Evolutionary conservation across 2,888 invertebrate species (phyloP).

Genomic region (Scrobipalpa atriplicella): DNA sequence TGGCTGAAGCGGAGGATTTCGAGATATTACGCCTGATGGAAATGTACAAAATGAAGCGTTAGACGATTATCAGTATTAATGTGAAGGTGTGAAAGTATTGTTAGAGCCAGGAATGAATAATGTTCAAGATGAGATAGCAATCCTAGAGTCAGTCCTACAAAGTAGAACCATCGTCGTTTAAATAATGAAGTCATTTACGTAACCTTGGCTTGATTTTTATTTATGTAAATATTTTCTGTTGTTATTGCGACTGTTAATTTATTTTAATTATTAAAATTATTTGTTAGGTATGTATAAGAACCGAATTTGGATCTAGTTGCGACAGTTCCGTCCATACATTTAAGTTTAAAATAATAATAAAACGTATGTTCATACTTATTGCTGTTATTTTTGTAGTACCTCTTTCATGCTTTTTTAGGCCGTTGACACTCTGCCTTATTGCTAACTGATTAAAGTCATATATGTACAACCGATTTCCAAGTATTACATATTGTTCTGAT

Average conservation of each 20-base stretch:
- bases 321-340: background rate
- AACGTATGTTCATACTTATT: background rate
- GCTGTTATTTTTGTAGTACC: background rate
- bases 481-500: conserved; percentile 27
- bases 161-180: background rate
- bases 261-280: conserved; percentile 21
- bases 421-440: too few relatives aligned
- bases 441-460: background rate
- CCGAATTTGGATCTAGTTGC: background rate
- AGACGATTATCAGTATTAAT: conserved; percentile 25
- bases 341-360: background rate
- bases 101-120: background rate
- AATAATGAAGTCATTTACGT: background rate
- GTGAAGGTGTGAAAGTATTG: background rate
- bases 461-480: background rate
- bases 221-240: conserved; percentile 27
- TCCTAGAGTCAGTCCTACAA: background rate
- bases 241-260: conserved; percentile 26
- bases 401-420: too few relatives aligned
- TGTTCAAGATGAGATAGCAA: background rate
- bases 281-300: background rate
- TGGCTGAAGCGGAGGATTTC: conserved; percentile 86
- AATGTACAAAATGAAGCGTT: conserved; percentile 44
- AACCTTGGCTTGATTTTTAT: background rate
- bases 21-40: conserved; percentile 64